Evolutionary conservation across 1,140 invertebrate species (phyloP), one percentile per base, ranked within the genome.

Genomic region (Sinella curviseta): DNA sequence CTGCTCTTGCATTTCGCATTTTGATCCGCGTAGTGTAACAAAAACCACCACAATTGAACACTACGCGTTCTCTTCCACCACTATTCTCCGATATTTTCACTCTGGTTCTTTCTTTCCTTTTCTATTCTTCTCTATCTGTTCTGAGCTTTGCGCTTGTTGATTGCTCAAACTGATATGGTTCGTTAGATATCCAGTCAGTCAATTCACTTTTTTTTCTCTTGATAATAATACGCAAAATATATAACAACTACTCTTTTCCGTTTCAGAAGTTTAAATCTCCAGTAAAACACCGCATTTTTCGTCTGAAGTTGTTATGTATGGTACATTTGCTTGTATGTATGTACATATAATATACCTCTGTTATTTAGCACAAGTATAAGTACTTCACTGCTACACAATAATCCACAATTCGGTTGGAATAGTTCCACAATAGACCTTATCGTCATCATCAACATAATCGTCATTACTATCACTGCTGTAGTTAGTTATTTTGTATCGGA

Each of bases 111-210:
- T n/a, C n/a, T n/a, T n/a, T n/a, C n/a, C n/a, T n/a, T n/a, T n/a
- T n/a, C n/a, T n/a, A n/a, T n/a, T n/a, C n/a, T n/a, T n/a, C n/a
- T n/a, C n/a, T n/a, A n/a, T n/a, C n/a, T n/a, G n/a, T n/a, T n/a
- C n/a, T n/a, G n/a, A n/a, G n/a, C n/a, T n/a, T n/a, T 60, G n/a
- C 55, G 55, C 55, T 60, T 60, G 55, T 60, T 60, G 55, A 60
- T 60, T 60, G 55, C 55, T 60, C n/a, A 60, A 60, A 60, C 55
- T 60, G 55, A 60, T 60, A 60, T 60, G 55, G 55, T 60, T 60
- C 55, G 55, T 60, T 60, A 60, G 55, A 60, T 60, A n/a, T 24
- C 55, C 55, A 60, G 12, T 60, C 55, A 60, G 12, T 60, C 24
- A n/a, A n/a, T 60, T 60, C 4, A 8, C 4, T 48, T 48, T 48